Evolutionary conservation across 2,113 vertebrate genomes (phyloP).

Genomic region (Myotis lucifugus): DNA sequence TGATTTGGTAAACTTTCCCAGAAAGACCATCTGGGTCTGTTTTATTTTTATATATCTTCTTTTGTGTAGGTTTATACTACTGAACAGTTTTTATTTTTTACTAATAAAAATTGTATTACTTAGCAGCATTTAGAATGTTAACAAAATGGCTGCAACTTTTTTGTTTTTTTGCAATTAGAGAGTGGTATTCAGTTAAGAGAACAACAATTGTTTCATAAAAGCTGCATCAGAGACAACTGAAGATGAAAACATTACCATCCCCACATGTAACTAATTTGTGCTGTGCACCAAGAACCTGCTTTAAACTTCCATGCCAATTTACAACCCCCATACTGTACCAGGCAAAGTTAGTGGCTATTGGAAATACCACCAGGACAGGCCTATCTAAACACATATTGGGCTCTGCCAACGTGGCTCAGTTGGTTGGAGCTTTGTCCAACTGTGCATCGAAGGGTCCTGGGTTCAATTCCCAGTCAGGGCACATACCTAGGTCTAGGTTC

Average conservation of each 20-base stretch:
- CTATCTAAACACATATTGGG: slow-evolving; percentile 72
- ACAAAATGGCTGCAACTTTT: background rate
- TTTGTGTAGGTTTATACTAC: background rate
- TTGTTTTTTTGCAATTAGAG: background rate
- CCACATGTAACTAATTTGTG: slow-evolving; percentile 93
- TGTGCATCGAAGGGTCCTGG: background rate
- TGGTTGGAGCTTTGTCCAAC: background rate
- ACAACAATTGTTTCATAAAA: slow-evolving; percentile 88
- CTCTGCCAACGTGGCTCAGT: background rate
- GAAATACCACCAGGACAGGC: slow-evolving; percentile 94
- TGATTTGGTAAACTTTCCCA: background rate
- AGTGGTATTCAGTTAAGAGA: slow-evolving; percentile 45
- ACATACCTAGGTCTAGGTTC: too few relatives aligned
- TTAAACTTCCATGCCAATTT: slow-evolving; percentile 90
- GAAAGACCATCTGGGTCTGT: background rate
- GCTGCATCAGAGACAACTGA: slow-evolving; percentile 93
- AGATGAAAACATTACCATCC: slow-evolving; percentile 91
- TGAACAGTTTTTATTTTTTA: background rate
- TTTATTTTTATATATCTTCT: background rate
- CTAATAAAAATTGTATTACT: background rate
- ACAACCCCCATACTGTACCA: slow-evolving; percentile 92
- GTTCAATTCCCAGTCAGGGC: background rate
- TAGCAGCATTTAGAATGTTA: background rate
- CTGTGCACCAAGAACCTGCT: slow-evolving; percentile 91
- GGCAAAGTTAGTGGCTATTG: slow-evolving; percentile 92